These are phyloP conservation scores for Mesembrinibis cayennensis DNA, from an alignment of 2,113 vertebrate genomes.

Conservation along the genomic window DNA sequence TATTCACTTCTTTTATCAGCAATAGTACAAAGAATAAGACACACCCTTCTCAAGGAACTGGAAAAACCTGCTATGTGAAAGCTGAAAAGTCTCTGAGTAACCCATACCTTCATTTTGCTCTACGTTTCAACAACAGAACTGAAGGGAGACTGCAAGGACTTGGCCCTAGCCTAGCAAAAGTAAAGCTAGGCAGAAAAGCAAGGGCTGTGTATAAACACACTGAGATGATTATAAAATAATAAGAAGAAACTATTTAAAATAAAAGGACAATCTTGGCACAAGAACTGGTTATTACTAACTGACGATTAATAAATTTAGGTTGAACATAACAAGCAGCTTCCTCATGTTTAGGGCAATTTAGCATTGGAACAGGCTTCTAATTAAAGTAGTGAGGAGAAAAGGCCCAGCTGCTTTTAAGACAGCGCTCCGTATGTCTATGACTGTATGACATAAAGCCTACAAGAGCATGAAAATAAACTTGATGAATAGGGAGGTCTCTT, in stretches of 20 bases:
- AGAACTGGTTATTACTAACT: neutral
- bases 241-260: neutral
- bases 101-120: neutral
- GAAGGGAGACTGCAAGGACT: neutral
- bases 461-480: constrained; percentile 42
- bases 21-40: neutral
- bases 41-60: constrained; percentile 40
- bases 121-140: neutral
- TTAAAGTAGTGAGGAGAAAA: neutral
- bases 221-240: neutral
- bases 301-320: neutral
- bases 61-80: constrained; percentile 55
- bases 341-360: neutral
- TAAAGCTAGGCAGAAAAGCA: neutral
- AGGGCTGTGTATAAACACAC: neutral
- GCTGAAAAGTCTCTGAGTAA: neutral
- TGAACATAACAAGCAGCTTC: neutral
- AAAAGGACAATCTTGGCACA: neutral
- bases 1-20: constrained; percentile 38
- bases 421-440: neutral
- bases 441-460: neutral
- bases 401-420: constrained; percentile 15
- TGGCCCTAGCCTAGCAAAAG: neutral
- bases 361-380: neutral
- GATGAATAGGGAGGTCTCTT: constrained; percentile 36